Evolutionary conservation across 2,113 vertebrate species (phyloP).

Genomic region (Nematolebias whitei): DNA sequence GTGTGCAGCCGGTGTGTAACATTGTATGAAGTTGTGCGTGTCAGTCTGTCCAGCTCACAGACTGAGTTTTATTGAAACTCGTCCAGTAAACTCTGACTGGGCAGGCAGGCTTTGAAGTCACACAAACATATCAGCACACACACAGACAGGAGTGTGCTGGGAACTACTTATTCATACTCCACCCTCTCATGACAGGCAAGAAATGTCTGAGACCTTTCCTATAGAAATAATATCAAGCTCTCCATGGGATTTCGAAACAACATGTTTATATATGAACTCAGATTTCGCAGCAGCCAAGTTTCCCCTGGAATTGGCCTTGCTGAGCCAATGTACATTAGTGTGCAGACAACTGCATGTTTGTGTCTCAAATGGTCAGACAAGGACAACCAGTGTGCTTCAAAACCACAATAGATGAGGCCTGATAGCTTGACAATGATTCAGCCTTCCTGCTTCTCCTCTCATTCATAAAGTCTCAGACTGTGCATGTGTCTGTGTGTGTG

Average conservation of each 20-base stretch:
- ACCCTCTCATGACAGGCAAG: constrained; percentile 27
- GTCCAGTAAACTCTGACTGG: constrained; percentile 39
- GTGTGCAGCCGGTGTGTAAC: neutral
- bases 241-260: neutral
- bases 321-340: neutral
- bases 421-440: constrained; percentile 26
- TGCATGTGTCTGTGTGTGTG: neutral
- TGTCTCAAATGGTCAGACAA: constrained; percentile 16
- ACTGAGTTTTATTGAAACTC: constrained; percentile 47
- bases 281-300: constrained; percentile 11
- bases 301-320: neutral
- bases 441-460: constrained; percentile 18
- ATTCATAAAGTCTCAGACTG: constrained; percentile 17
- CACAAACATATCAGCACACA: constrained; percentile 22
- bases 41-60: constrained; percentile 11
- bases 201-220: constrained; percentile 39
- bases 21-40: constrained; percentile 12
- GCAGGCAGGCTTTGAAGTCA: constrained; percentile 53
- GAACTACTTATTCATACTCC: constrained; percentile 38
- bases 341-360: neutral
- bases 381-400: constrained; percentile 7
- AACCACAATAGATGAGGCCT: constrained; percentile 12
- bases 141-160: constrained; percentile 25
- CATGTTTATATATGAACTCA: constrained; percentile 9
- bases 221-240: constrained; percentile 19